A percentile compares a stretch with the other conserved stretches of the same genome.
phyloP scores from a whole-genome alignment of 2,888 invertebrate species.

The Conops quadrifasciatus region DNA sequence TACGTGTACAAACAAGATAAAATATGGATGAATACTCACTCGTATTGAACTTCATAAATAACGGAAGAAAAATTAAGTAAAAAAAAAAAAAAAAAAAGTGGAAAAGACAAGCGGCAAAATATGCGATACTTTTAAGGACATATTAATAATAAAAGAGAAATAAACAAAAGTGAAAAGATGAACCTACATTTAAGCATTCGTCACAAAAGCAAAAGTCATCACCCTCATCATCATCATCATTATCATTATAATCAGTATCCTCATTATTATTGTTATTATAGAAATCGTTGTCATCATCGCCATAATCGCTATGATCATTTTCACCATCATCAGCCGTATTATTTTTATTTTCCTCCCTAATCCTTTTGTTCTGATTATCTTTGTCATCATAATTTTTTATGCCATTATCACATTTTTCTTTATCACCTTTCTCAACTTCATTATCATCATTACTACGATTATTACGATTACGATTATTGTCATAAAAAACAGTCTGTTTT shows the following conservation, averaged over 20 bases:
- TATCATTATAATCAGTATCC: slow-evolving; percentile 43
- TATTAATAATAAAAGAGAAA: not conserved
- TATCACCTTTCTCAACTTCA: not conserved
- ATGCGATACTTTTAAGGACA: not conserved
- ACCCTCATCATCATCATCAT: slow-evolving; percentile 59
- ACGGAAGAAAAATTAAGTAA: slow-evolving; percentile 24
- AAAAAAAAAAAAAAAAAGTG: slow-evolving; percentile 16
- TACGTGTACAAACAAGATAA: slow-evolving; percentile 25
- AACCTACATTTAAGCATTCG: slow-evolving; percentile 70
- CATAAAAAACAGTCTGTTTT: too few relatives aligned
- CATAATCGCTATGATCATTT: not conserved
- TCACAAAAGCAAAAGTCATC: slow-evolving; percentile 81
- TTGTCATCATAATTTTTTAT: not conserved
- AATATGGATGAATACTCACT: not conserved
- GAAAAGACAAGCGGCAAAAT: not conserved
- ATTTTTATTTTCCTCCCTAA: slow-evolving; percentile 3
- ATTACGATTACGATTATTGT: not conserved
- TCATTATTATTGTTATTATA: slow-evolving; percentile 7
- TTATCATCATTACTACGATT: not conserved
- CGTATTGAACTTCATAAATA: slow-evolving; percentile 26
- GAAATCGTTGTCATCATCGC: slow-evolving; percentile 23
- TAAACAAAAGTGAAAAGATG: slow-evolving; percentile 21
- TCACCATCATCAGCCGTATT: slow-evolving; percentile 74
- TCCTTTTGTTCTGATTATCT: not conserved
- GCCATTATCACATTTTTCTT: slow-evolving; percentile 8